phyloP scores from a whole-genome alignment of 2,797 vertebrate genomes.

The Chelon auratus region DNA sequence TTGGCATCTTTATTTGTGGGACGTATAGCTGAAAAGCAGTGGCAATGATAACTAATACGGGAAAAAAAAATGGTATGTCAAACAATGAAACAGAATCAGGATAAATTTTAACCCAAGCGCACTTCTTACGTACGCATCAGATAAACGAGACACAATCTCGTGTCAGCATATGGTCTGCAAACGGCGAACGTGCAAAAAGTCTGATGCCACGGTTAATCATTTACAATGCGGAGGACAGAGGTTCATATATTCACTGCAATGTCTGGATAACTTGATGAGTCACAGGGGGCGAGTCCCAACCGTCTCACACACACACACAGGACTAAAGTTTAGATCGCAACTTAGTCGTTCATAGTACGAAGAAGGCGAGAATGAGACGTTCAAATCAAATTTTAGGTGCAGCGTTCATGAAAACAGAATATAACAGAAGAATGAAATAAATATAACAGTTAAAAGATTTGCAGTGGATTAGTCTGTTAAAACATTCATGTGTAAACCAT shows the following conservation, averaged over 20 bases:
- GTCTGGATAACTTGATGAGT: conserved; percentile 43
- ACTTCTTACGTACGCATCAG: background rate
- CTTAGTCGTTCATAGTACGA: background rate
- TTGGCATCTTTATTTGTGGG: conserved; percentile 28
- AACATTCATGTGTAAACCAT: conserved; percentile 5
- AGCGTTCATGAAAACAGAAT: background rate
- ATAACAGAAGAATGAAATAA: background rate
- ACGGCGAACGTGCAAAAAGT: conserved; percentile 29
- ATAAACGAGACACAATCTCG: background rate
- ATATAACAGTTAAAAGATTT: background rate
- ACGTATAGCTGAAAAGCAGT: conserved; percentile 7
- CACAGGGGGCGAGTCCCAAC: conserved; percentile 28
- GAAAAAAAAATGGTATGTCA: background rate
- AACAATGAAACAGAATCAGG: background rate
- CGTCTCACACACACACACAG: background rate
- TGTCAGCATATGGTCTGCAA: background rate
- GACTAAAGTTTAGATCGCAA: background rate
- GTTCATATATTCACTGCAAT: conserved; percentile 31
- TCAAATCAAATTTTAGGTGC: background rate
- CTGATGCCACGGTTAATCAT: conserved; percentile 61
- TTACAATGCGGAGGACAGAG: conserved; percentile 40
- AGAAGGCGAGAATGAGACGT: background rate
- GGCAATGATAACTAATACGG: conserved; percentile 5
- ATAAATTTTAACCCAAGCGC: background rate
- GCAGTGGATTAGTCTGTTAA: conserved; percentile 6